Percentiles rank a stretch among this genome's conserved stretches.
Conservation (phyloP, 1,140 invertebrate species). For the Drosophila littoralis region DNA sequence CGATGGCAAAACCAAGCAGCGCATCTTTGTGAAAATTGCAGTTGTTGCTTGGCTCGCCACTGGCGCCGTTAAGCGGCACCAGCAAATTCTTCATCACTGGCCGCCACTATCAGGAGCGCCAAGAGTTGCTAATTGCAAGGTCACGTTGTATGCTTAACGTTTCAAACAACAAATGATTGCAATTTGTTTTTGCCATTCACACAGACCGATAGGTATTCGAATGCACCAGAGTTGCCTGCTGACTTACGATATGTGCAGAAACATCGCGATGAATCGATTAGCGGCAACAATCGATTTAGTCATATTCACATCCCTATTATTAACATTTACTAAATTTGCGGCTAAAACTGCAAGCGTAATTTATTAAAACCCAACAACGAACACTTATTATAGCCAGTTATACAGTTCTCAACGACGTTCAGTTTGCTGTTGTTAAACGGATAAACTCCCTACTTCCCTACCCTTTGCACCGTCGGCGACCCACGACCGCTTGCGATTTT, state of each 20-base stretch:
- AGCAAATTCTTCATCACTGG: constrained; percentile 35
- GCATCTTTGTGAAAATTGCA: constrained; percentile 45
- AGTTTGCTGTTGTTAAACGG: constrained; percentile 3
- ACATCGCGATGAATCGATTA: constrained; percentile 3
- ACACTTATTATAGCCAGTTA: neutral
- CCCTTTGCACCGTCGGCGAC: constrained; percentile 17
- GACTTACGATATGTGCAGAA: neutral
- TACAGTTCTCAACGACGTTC: constrained; percentile 6
- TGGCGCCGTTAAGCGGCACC: constrained; percentile 34
- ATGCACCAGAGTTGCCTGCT: no score
- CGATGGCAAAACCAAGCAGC: constrained; percentile 32
- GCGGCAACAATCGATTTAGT: neutral
- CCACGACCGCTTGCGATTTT: constrained; percentile 26
- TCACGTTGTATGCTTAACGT: constrained; percentile 25
- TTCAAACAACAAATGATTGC: constrained; percentile 22
- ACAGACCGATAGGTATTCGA: neutral
- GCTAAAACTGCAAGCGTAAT: constrained; percentile 14
- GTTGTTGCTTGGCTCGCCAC: constrained; percentile 14
- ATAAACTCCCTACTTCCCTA: constrained; percentile 27
- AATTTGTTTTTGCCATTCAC: constrained; percentile 39
- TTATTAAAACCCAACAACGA: constrained; percentile 2
- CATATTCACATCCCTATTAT: constrained; percentile 17
- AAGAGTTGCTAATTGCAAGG: neutral
- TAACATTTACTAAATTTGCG: constrained; percentile 32
- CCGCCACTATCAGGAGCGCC: constrained; percentile 1